Evolutionary conservation across 2,797 vertebrate genomes (phyloP).

Genomic region (Acanthurus tractus): DNA sequence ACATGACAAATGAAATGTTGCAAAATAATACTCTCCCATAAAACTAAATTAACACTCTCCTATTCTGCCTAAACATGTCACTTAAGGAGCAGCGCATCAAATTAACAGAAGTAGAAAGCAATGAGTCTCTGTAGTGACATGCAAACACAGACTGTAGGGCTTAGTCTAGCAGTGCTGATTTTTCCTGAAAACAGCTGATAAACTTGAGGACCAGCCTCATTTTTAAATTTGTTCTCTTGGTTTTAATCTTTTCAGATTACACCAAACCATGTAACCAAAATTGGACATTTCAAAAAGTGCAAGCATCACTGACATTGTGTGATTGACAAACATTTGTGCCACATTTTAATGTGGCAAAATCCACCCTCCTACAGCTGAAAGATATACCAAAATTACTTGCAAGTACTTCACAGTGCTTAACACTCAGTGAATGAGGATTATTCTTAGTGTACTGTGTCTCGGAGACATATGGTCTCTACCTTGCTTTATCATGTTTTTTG

Average conservation of each 20-base stretch:
- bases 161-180: neutral
- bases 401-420: no score
- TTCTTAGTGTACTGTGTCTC: no score
- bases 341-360: no score
- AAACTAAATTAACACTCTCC: neutral
- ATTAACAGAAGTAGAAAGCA: neutral
- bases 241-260: slow-evolving; percentile 11
- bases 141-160: neutral
- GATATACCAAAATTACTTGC: no score
- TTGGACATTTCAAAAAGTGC: neutral
- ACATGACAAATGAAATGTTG: neutral
- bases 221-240: neutral
- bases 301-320: neutral
- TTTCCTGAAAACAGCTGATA: slow-evolving; percentile 6
- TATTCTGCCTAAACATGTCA: neutral
- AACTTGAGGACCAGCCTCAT: neutral
- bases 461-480: neutral
- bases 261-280: neutral
- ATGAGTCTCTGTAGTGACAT: neutral
- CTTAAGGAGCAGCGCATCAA: slow-evolving; percentile 15
- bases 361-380: no score
- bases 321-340: no score
- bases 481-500: neutral
- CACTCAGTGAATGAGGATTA: no score
- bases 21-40: neutral